Percentiles rank a stretch among this genome's conserved stretches.
Conservation (phyloP, 2,797 vertebrate genomes). For the Acipenser ruthenus region DNA sequence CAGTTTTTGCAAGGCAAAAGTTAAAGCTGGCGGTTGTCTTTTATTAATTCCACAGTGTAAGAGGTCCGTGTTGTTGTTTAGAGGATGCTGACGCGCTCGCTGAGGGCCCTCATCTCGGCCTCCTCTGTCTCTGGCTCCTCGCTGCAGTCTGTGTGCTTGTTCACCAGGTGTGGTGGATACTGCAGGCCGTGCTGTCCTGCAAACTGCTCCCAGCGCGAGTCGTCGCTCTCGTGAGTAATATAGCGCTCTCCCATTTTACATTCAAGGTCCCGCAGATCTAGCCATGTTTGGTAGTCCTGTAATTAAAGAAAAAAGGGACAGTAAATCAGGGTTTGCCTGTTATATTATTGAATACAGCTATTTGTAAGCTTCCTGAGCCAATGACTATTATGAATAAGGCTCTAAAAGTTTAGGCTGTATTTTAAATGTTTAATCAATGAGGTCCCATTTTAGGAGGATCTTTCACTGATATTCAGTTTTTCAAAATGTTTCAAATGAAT, state of each 20-base stretch:
- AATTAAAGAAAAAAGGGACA: constrained; percentile 26
- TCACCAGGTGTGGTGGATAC: constrained; percentile 71
- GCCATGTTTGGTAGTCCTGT: constrained; percentile 94
- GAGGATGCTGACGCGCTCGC: constrained; percentile 91
- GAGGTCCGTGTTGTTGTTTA: constrained; percentile 66
- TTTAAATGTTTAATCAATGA: no score
- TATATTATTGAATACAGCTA: no score
- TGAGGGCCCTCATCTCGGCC: constrained; percentile 83
- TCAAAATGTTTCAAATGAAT: no score
- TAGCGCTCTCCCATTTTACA: constrained; percentile 84
- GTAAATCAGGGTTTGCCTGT: not conserved
- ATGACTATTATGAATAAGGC: no score
- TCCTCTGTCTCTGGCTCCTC: constrained; percentile 62
- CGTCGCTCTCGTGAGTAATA: constrained; percentile 93
- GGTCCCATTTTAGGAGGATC: no score
- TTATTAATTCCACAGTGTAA: constrained; percentile 73
- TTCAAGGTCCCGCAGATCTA: constrained; percentile 87
- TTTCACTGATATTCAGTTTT: no score
- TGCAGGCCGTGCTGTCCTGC: constrained; percentile 76
- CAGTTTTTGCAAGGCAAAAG: constrained; percentile 66
- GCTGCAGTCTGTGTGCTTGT: constrained; percentile 42
- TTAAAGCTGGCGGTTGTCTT: constrained; percentile 70
- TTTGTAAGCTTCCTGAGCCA: no score
- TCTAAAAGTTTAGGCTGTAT: no score
- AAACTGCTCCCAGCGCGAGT: constrained; percentile 83